These are phyloP conservation scores for Hippasteria phrygiana DNA, from an alignment of 53 echinoderm and acorn worm species.

Conservation along the genomic window DNA sequence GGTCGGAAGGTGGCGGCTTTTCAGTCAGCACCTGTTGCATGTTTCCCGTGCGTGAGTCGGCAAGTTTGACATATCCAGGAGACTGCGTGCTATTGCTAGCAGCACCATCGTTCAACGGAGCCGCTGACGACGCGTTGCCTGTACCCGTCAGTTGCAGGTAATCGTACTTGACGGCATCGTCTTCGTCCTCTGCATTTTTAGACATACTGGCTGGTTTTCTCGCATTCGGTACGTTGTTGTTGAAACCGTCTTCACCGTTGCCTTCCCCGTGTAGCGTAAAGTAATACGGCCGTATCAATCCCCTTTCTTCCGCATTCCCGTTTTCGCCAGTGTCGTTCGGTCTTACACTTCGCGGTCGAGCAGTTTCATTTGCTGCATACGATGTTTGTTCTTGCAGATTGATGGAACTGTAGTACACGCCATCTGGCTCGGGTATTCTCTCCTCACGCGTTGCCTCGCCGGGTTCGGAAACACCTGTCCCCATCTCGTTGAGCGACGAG, in stretches of 20 bases:
- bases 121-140: neutral
- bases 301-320: neutral
- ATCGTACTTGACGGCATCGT: slow-evolving; percentile 9
- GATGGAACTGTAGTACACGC: slow-evolving; percentile 53
- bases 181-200: neutral
- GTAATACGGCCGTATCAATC: slow-evolving; percentile 5
- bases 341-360: neutral
- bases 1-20: slow-evolving; percentile 8
- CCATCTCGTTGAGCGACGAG: slow-evolving; percentile 26
- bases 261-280: slow-evolving; percentile 17
- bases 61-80: slow-evolving; percentile 6
- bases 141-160: slow-evolving; percentile 25
- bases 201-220: neutral
- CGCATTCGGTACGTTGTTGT: neutral
- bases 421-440: neutral
- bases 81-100: neutral
- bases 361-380: neutral
- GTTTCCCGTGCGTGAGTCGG: neutral
- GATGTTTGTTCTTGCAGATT: neutral
- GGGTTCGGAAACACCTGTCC: neutral
- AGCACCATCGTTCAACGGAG: neutral
- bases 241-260: neutral
- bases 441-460: neutral
- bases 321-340: neutral
- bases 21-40: neutral